Evolutionary conservation across 2,113 vertebrate genomes (phyloP).

Genomic region (Archocentrus centrarchus): DNA sequence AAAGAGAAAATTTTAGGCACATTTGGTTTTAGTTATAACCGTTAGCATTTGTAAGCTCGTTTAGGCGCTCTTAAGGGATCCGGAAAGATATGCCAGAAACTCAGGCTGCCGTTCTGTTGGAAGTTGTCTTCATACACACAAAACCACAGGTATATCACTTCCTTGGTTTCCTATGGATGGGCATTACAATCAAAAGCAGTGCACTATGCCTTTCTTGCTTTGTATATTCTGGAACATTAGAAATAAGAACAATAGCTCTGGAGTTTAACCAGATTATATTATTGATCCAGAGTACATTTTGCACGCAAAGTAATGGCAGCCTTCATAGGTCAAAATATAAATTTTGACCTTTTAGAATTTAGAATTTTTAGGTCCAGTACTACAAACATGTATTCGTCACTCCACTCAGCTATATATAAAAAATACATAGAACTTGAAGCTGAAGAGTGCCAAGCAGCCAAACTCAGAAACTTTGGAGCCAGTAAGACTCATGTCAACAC

Average conservation of each 20-base stretch:
- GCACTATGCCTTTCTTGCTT: not conserved
- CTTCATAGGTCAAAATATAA: not conserved
- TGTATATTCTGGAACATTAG: not conserved
- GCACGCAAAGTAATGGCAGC: not conserved
- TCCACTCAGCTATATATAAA: not conserved
- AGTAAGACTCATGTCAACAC: not conserved
- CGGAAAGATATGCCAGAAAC: not conserved
- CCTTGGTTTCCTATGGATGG: accelerated
- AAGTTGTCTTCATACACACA: not conserved
- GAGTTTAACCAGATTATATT: not conserved
- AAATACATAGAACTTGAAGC: not conserved
- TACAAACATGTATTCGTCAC: not conserved
- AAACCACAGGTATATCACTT: not conserved
- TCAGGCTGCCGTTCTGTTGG: not conserved
- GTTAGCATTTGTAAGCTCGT: not conserved
- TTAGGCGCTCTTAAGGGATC: not conserved
- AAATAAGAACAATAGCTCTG: not conserved
- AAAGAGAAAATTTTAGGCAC: not conserved
- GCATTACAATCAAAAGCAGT: not conserved
- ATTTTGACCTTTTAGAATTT: no score
- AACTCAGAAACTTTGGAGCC: not conserved
- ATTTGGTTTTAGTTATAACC: accelerated
- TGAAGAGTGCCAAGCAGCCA: not conserved
- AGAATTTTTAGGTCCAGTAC: not conserved
- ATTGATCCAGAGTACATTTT: not conserved